Percentiles rank a stretch among this genome's conserved stretches.
Evolutionary conservation across 1,140 invertebrate species (phyloP).

Genomic region (Leptestheria dahalacensis): DNA sequence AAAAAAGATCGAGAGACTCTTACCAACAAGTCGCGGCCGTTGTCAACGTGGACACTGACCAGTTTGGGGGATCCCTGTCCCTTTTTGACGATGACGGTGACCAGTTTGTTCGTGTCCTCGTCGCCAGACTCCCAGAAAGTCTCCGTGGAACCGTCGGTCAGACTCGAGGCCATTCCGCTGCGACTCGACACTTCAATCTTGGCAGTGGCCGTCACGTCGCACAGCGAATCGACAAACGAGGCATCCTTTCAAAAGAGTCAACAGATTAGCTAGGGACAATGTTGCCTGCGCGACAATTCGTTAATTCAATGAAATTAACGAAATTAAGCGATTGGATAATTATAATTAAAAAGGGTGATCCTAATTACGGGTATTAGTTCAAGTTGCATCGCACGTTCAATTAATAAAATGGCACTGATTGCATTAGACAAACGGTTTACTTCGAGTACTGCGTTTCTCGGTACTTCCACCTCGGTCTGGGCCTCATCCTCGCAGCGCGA

Average conservation of each 20-base stretch:
- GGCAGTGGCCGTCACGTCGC: slow-evolving; percentile 55
- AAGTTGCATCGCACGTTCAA: too few species aligned
- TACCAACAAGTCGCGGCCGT: slow-evolving; percentile 75
- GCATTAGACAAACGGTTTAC: slow-evolving; percentile 21
- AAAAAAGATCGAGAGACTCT: slow-evolving; percentile 26
- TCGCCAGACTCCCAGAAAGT: slow-evolving; percentile 99
- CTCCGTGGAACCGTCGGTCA: slow-evolving; percentile 88
- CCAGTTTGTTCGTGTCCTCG: slow-evolving; percentile 48
- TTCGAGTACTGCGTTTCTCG: neutral
- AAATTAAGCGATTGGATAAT: too few species aligned
- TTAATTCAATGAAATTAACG: too few species aligned
- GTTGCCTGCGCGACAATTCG: too few species aligned
- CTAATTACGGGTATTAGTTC: too few species aligned
- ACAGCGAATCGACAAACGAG: slow-evolving; percentile 43
- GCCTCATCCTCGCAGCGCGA: slow-evolving; percentile 73
- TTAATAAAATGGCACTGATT: slow-evolving; percentile 41
- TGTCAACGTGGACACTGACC: slow-evolving; percentile 80
- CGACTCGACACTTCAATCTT: slow-evolving; percentile 82
- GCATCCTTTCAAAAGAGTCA: too few species aligned
- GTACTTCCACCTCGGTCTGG: slow-evolving; percentile 6
- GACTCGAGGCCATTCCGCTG: slow-evolving; percentile 78
- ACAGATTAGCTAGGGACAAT: too few species aligned
- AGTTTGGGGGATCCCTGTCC: slow-evolving; percentile 41
- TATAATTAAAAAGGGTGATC: too few species aligned
- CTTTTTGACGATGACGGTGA: slow-evolving; percentile 18